These are phyloP conservation scores for Prunella strophiata DNA, from an alignment of 2,797 vertebrate species.

Conservation along the genomic window DNA sequence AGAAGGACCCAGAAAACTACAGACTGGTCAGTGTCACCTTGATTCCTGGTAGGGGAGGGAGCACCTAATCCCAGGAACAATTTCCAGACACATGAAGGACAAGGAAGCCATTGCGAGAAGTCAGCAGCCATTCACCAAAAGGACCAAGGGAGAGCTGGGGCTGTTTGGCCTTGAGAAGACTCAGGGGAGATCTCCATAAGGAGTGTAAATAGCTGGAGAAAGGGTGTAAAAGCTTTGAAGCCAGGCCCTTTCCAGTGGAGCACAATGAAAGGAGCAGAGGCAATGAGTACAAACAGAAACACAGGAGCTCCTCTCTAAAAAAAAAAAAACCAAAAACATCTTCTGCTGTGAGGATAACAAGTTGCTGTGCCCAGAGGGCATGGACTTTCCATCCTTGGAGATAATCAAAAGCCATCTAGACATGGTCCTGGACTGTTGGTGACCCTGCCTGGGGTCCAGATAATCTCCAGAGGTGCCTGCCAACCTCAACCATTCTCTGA, in stretches of 20 bases:
- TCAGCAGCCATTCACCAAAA: neutral
- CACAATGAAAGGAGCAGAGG: no score
- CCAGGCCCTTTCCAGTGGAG: neutral
- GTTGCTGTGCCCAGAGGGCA: accelerated
- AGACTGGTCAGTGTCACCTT: neutral
- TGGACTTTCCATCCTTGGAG: neutral
- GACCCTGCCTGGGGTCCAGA: neutral
- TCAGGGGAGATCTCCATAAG: accelerated
- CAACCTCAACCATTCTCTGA: neutral
- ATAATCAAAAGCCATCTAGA: neutral
- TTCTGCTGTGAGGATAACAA: neutral
- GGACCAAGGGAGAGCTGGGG: neutral
- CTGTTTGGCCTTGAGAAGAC: neutral
- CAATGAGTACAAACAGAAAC: neutral
- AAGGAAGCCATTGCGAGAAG: neutral
- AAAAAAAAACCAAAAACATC: neutral
- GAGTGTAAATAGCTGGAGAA: neutral
- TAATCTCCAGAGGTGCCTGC: neutral
- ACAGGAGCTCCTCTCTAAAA: neutral
- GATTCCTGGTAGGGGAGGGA: neutral
- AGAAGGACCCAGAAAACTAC: neutral
- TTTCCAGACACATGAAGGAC: neutral
- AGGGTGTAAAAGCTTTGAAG: neutral
- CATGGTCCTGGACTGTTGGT: neutral
- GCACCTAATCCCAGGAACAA: neutral